These are phyloP conservation scores for Xyrichtys novacula DNA, from an alignment of 2,797 vertebrate species.

Conservation along the genomic window DNA sequence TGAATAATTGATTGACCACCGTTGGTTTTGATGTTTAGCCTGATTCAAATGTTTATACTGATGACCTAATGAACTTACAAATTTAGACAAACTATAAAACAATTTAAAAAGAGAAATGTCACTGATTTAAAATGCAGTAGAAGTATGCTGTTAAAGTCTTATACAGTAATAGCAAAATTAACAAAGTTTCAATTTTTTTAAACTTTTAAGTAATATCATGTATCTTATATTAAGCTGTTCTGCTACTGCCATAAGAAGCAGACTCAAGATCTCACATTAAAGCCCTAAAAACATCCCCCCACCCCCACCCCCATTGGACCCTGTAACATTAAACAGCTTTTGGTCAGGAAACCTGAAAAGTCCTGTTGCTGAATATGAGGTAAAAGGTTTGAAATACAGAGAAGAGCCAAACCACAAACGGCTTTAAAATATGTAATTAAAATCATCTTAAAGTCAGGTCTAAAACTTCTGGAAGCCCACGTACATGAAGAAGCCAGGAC, in stretches of 20 bases:
- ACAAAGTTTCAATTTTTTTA: background rate
- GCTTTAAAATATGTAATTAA: slow-evolving; percentile 68
- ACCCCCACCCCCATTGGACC: slow-evolving; percentile 2
- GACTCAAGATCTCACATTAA: slow-evolving; percentile 10
- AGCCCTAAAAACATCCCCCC: background rate
- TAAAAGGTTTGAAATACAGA: slow-evolving; percentile 48
- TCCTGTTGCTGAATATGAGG: slow-evolving; percentile 48
- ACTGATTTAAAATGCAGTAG: background rate
- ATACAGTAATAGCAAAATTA: background rate
- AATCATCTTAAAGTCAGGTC: slow-evolving; percentile 56
- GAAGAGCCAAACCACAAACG: slow-evolving; percentile 65
- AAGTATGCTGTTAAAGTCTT: background rate
- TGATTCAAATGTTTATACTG: no score
- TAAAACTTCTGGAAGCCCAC: slow-evolving; percentile 62
- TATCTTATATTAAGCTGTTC: background rate
- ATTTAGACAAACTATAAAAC: no score
- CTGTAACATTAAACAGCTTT: slow-evolving; percentile 31
- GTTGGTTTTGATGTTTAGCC: no score
- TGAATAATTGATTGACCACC: no score
- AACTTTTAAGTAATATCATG: background rate
- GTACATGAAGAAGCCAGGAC: slow-evolving; percentile 48
- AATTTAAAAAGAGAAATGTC: no score
- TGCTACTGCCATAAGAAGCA: slow-evolving; percentile 1
- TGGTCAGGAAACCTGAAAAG: slow-evolving; percentile 45
- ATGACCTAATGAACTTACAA: no score